Evolutionary conservation across 2,113 vertebrate species (phyloP).

Genomic region (Nyctereutes procyonoides): DNA sequence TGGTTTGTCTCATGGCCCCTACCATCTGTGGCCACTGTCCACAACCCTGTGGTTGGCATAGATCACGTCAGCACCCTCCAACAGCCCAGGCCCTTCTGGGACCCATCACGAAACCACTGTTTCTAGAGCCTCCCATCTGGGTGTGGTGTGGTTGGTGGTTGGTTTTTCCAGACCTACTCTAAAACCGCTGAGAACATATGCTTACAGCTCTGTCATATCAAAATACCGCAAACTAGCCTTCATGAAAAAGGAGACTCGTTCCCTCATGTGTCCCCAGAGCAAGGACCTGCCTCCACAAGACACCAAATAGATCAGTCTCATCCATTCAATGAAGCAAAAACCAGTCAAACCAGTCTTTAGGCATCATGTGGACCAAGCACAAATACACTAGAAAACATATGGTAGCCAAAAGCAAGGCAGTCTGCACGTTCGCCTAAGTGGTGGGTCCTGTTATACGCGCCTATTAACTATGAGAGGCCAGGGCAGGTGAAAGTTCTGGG

Average conservation of each 20-base stretch:
- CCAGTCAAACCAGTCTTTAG: slow-evolving; percentile 51
- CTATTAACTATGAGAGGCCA: background rate
- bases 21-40: background rate
- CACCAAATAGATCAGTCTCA: slow-evolving; percentile 3
- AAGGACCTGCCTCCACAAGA: background rate
- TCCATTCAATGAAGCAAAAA: slow-evolving; percentile 49
- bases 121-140: background rate
- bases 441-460: rapidly evolving
- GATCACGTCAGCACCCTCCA: background rate
- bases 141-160: background rate
- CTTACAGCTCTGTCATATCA: background rate
- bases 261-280: background rate
- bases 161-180: background rate
- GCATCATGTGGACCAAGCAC: slow-evolving; percentile 30
- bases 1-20: background rate
- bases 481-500: background rate
- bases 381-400: slow-evolving; percentile 55
- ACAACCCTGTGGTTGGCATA: background rate
- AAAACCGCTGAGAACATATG: background rate
- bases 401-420: slow-evolving; percentile 5
- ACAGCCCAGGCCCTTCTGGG: background rate
- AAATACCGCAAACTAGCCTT: background rate
- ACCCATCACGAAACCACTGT: background rate
- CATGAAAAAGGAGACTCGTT: background rate
- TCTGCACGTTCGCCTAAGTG: background rate